A percentile compares a stretch with the other conserved stretches of the same genome.
These are phyloP conservation scores for Drosophila nikananu DNA, from an alignment of 1,140 invertebrate genomes.

Conservation along the genomic window DNA sequence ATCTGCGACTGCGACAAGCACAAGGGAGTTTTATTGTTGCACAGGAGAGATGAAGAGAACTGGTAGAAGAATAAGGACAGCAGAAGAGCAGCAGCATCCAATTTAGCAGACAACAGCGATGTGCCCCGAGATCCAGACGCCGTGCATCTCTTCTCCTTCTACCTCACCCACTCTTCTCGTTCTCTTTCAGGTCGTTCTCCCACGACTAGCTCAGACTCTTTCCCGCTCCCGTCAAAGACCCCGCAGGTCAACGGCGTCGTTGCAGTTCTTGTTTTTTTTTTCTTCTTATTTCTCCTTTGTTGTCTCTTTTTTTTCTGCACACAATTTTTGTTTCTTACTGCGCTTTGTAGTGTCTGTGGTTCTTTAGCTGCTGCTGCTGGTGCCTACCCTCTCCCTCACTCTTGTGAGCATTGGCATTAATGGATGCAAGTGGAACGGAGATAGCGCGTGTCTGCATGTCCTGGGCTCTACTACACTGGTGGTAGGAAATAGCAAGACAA, in stretches of 20 bases:
- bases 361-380: constrained; percentile 25
- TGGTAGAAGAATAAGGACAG: constrained; percentile 31
- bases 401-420: constrained; percentile 1
- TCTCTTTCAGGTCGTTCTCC: constrained; percentile 35
- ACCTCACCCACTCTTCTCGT: neutral
- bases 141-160: constrained; percentile 14
- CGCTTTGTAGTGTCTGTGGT: constrained; percentile 71
- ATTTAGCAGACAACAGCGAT: constrained; percentile 62
- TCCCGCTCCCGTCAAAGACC: constrained; percentile 13
- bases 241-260: constrained; percentile 65
- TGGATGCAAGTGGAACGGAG: constrained; percentile 21
- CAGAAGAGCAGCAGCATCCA: constrained; percentile 56
- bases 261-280: constrained; percentile 43
- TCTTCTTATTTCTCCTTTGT: constrained; percentile 18
- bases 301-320: constrained; percentile 45
- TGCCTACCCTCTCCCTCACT: neutral
- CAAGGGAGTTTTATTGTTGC: constrained; percentile 70
- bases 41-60: constrained; percentile 8
- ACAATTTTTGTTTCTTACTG: constrained; percentile 69
- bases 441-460: constrained; percentile 32
- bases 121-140: constrained; percentile 42
- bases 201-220: constrained; percentile 30
- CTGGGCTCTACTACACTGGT: constrained; percentile 28
- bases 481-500: constrained; percentile 29
- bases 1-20: constrained; percentile 42